Base-by-base conservation (phyloP, 2,113 vertebrate species). In the Delphinapterus leucas region DNA sequence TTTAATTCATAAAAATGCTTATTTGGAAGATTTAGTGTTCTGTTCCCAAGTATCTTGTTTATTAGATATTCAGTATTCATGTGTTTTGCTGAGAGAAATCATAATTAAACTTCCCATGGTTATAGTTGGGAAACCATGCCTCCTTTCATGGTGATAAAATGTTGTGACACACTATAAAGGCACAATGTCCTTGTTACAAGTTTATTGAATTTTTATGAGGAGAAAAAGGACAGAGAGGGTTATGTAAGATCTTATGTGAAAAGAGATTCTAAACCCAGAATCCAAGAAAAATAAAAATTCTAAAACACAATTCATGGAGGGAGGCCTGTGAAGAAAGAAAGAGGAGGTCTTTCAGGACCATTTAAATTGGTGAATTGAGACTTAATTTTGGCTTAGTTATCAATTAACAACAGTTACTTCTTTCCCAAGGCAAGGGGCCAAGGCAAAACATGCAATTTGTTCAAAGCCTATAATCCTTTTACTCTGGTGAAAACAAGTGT, bases 11-110 rank as follows among this genome's bases (percentile, higher is more conserved):
- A 86, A 55, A 11, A 74, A 90, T 17, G 31, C 31, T 86, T 73
- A 80, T 33, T 67, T 71, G 65, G 38, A 90, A 80, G 58, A 90
- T 41, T 26, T n/a, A 65, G 55, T 86, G 74, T 65, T 83, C 73
- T 96, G 13, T 89, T 31, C 15, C n/a, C 36, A 82, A 44, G 17
- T 63, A 63, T 74, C 41, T 85, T 68, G 15, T 38, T 41, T 84
- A 61, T 63, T 84, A 84, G 41, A 60, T 31, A 90, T 58, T 95
- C 47, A 77, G 33, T 77, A 26, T 53, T 60, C 38, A 68, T n/a
- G 21, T 79, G 41, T 63, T 85, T 96, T 90, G 90, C 17, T 96
- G 63, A 90, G 60, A 84, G 38, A 77, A 77, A 77, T 67, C 77
- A 74, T 14, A 47, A 67, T 81, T 61, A 82, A 82, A 71, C 49